These are phyloP conservation scores for Vulpes lagopus DNA, from an alignment of 2,113 vertebrate species.

Conservation along the genomic window DNA sequence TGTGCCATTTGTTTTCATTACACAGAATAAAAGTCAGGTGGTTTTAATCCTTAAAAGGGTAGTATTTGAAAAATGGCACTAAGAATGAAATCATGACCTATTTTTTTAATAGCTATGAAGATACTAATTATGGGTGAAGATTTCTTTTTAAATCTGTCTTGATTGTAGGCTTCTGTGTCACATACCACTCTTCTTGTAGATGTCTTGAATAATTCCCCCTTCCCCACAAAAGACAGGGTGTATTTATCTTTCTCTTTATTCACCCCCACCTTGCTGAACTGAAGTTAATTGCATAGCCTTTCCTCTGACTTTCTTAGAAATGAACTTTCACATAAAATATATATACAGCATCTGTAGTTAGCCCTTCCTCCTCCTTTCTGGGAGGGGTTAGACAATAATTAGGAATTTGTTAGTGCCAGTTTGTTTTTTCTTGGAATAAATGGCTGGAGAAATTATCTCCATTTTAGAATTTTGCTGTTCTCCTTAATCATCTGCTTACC, in stretches of 20 bases:
- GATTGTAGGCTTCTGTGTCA: constrained; percentile 49
- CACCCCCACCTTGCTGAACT: constrained; percentile 53
- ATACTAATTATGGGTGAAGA: constrained; percentile 85
- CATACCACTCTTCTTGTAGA: constrained; percentile 77
- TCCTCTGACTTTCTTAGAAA: constrained; percentile 57
- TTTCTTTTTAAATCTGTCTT: constrained; percentile 80
- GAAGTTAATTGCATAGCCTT: constrained; percentile 67
- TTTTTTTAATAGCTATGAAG: constrained; percentile 87
- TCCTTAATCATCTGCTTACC: constrained; percentile 44
- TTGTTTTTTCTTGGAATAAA: neutral
- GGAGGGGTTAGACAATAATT: constrained; percentile 56
- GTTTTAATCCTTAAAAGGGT: constrained; percentile 79
- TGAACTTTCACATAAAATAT: constrained; percentile 54
- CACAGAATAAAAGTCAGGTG: constrained; percentile 81
- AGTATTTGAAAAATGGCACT: constrained; percentile 83
- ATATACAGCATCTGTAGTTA: constrained; percentile 66
- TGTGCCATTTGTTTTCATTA: constrained; percentile 88
- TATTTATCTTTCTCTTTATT: constrained; percentile 72
- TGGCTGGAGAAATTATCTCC: constrained; percentile 48
- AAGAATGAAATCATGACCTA: constrained; percentile 83
- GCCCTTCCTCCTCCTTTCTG: constrained; percentile 33
- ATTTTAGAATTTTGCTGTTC: constrained; percentile 69
- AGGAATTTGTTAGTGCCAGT: constrained; percentile 32
- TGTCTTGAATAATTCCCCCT: constrained; percentile 44
- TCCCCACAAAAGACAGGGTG: constrained; percentile 73